Evolutionary conservation across 2,113 vertebrate genomes (phyloP).

Genomic region (Chionis minor): DNA sequence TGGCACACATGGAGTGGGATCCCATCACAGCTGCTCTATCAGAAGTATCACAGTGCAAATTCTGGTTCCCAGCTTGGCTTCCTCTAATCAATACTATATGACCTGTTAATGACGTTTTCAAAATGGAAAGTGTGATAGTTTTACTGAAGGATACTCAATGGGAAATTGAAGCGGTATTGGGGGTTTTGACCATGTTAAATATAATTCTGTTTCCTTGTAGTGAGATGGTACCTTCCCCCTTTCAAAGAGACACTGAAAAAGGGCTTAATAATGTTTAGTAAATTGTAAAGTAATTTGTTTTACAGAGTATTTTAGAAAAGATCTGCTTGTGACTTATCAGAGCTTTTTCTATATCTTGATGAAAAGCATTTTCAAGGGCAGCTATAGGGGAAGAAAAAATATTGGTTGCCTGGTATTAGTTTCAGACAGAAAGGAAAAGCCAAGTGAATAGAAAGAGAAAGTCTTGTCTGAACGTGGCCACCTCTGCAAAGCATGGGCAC

Average conservation of each 20-base stretch:
- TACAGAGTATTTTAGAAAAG: background rate
- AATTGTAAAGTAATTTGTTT: background rate
- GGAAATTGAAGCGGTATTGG: background rate
- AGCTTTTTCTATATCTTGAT: background rate
- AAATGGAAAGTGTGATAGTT: background rate
- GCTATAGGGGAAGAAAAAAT: background rate
- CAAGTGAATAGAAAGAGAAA: background rate
- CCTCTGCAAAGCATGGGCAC: background rate
- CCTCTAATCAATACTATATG: background rate
- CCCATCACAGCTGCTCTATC: fast-evolving
- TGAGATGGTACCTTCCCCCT: background rate
- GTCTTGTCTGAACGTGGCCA: background rate
- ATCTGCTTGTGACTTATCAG: background rate
- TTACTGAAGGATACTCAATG: background rate
- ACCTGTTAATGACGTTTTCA: background rate
- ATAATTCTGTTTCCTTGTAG: background rate
- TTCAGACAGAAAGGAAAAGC: background rate
- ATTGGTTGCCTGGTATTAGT: background rate
- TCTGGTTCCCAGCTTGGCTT: background rate
- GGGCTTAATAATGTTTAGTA: background rate
- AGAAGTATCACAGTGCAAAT: background rate
- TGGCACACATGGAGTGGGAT: fast-evolving
- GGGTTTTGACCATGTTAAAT: background rate
- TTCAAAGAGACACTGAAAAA: background rate
- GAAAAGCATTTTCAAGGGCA: background rate